Percentiles rank a stretch among this genome's conserved stretches.
phyloP scores from a whole-genome alignment of 2,113 vertebrate genomes.

The Origma solitaria region DNA sequence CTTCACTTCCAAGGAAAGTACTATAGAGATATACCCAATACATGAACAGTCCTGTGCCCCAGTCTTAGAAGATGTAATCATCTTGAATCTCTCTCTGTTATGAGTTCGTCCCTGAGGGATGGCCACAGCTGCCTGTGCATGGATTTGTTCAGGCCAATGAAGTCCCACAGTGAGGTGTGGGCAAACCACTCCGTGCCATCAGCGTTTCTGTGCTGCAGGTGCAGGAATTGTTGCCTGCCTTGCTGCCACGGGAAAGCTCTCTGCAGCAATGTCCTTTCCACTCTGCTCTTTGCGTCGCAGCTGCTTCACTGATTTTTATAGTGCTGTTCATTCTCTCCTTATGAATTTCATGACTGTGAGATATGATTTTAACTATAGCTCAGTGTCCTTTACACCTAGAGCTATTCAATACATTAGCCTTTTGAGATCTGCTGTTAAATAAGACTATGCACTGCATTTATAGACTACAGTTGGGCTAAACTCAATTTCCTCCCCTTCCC shows the following conservation, averaged over 20 bases:
- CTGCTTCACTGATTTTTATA: background rate
- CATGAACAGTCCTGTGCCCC: background rate
- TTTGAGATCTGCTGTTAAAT: background rate
- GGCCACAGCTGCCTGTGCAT: background rate
- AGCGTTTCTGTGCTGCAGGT: background rate
- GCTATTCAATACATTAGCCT: background rate
- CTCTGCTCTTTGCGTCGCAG: background rate
- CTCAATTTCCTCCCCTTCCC: background rate
- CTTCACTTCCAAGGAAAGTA: background rate
- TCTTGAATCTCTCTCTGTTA: background rate
- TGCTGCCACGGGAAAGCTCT: rapidly evolving
- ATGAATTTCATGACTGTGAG: background rate
- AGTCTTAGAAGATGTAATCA: background rate
- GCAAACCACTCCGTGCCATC: background rate
- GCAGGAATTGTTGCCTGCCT: background rate
- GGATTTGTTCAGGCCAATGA: background rate
- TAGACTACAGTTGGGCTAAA: background rate
- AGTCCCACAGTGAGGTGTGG: background rate
- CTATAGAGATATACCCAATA: background rate
- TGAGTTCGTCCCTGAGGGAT: background rate
- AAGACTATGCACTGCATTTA: background rate
- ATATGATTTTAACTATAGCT: background rate
- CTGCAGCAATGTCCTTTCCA: background rate
- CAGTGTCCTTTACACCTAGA: background rate
- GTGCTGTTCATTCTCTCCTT: background rate